Evolutionary conservation across 2,797 vertebrate genomes (phyloP).

Genomic region (Diplodus sargus): DNA sequence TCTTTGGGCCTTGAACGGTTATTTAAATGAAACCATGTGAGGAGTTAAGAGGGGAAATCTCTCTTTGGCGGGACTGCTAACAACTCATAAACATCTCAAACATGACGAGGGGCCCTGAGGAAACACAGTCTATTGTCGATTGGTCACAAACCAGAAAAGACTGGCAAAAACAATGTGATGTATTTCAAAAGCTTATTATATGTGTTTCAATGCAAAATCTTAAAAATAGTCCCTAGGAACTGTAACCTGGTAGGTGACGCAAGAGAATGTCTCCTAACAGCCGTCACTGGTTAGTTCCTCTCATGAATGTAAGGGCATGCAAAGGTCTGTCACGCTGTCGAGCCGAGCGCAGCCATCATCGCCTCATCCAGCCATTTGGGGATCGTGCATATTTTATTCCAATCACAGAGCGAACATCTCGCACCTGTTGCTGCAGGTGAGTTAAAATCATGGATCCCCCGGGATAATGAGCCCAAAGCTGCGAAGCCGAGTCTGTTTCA

Average conservation of each 20-base stretch:
- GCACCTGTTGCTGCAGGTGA: slow-evolving; percentile 60
- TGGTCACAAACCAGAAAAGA: neutral
- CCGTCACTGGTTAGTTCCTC: neutral
- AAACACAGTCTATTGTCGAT: neutral
- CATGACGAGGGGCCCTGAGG: neutral
- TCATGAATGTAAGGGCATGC: slow-evolving; percentile 1
- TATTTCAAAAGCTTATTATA: neutral
- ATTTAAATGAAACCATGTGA: slow-evolving; percentile 12
- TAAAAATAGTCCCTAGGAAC: neutral
- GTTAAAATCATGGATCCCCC: slow-evolving; percentile 45
- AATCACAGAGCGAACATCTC: slow-evolving; percentile 35
- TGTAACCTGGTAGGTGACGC: neutral
- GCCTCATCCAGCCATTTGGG: slow-evolving; percentile 9
- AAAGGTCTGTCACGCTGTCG: slow-evolving; percentile 34
- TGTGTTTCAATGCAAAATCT: neutral
- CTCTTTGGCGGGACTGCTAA: neutral
- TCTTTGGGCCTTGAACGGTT: neutral
- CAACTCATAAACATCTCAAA: neutral
- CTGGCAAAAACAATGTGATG: neutral
- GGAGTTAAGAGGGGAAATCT: neutral
- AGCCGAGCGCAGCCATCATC: slow-evolving; percentile 13
- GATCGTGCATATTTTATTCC: slow-evolving; percentile 39
- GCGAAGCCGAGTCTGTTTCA: slow-evolving; percentile 24
- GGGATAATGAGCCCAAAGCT: slow-evolving; percentile 54
- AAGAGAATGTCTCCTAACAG: neutral